These are phyloP conservation scores for Elaphurus davidianus DNA, from an alignment of 2,113 vertebrate species.

Conservation along the genomic window DNA sequence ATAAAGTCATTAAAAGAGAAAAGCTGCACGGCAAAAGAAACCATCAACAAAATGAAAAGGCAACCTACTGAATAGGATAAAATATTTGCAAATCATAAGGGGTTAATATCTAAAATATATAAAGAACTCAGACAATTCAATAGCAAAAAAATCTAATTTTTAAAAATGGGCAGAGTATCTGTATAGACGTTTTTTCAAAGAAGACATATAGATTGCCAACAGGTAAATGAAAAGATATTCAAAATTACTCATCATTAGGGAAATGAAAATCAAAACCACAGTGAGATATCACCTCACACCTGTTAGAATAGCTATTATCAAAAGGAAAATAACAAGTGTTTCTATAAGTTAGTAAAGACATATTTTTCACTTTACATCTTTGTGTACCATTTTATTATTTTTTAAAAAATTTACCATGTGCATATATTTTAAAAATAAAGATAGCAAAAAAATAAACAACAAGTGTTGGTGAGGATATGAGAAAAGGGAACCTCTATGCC, in stretches of 20 bases:
- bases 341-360: not conserved
- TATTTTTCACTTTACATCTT: not conserved
- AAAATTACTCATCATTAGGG: not conserved
- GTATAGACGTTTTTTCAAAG: not conserved
- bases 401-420: not conserved
- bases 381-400: not conserved
- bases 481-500: not conserved
- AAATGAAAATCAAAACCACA: not conserved
- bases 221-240: not conserved
- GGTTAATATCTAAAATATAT: not conserved
- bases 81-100: not conserved
- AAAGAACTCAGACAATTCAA: not conserved
- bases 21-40: not conserved
- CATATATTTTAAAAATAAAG: not conserved
- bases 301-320: not conserved
- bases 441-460: not conserved
- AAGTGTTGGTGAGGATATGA: not conserved
- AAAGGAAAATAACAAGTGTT: not conserved
- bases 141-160: not conserved
- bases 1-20: not conserved
- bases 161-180: not conserved
- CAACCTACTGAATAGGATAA: not conserved
- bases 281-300: not conserved
- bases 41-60: not conserved
- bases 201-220: not conserved